These are phyloP conservation scores for Drosophila parvula DNA, from an alignment of 1,140 invertebrate genomes.

Conservation along the genomic window DNA sequence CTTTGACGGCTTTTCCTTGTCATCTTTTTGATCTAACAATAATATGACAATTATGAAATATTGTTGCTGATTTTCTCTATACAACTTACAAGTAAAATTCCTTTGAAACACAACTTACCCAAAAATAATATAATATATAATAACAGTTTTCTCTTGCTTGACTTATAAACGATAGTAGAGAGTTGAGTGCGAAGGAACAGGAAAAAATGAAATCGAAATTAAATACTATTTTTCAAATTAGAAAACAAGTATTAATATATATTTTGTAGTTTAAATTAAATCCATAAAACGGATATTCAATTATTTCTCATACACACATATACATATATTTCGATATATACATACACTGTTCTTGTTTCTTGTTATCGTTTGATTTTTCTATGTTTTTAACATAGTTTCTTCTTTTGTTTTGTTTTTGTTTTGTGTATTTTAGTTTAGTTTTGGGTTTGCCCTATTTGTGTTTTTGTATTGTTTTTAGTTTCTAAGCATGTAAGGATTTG, in stretches of 20 bases:
- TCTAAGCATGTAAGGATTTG: conserved; percentile 53
- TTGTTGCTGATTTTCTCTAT: conserved; percentile 6
- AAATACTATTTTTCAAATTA: conserved; percentile 36
- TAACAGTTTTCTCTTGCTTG: conserved; percentile 35
- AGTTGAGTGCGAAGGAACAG: conserved; percentile 8
- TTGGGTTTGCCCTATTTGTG: neutral
- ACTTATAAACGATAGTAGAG: conserved; percentile 29
- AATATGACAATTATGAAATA: conserved; percentile 39
- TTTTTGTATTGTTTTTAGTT: conserved; percentile 16
- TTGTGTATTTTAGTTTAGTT: conserved; percentile 12
- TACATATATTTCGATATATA: conserved; percentile 57
- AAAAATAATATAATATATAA: conserved; percentile 9
- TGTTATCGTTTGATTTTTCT: conserved; percentile 41
- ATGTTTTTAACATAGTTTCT: conserved; percentile 73
- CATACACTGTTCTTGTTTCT: conserved; percentile 33
- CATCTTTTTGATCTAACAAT: conserved; percentile 53
- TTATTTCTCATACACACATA: conserved; percentile 60
- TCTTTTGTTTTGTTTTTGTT: conserved; percentile 7
- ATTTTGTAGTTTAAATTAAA: conserved; percentile 29
- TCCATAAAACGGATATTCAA: conserved; percentile 78
- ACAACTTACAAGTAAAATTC: conserved; percentile 34
- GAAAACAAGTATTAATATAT: conserved; percentile 25
- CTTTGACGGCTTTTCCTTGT: conserved; percentile 58
- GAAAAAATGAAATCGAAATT: neutral
- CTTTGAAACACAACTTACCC: conserved; percentile 17